Evolutionary conservation across 2,113 vertebrate genomes (phyloP), one percentile per base, ranked within the genome.

Genomic region (Anser cygnoides): DNA sequence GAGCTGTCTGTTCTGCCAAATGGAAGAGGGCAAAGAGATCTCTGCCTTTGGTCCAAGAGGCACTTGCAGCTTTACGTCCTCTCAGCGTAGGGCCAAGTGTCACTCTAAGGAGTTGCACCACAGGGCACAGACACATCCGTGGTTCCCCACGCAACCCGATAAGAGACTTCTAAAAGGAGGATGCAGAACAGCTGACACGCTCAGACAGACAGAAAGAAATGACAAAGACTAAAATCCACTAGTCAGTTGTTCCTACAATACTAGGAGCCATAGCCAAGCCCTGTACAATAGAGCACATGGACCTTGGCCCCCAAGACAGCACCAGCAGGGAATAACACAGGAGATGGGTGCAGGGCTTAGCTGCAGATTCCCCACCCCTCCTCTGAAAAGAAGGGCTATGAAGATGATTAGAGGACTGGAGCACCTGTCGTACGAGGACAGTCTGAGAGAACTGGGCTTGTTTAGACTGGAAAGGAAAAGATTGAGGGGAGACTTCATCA

Each of bases 171-270:
- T 90, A 59, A 78, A 46, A 81, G 65, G 55, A 89, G 19, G 72
- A 55, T 84, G 50, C 44, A 63, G 72, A 90, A 44, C 54, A 88
- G 71, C 37, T 1, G 2, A 80, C 59, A 46, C 12, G 10, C n/a
- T 52, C 19, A 96, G 63, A 25, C 80, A 88, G 63, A 35, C 78
- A 94, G 65, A 90, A 95, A 22, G 31, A 94, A 90, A 88, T 41
- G 76, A 68, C 58, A 95, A 86, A 90, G 77, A 67, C 37, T 71
- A 57, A 95, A 93, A 81, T 67, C 59, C 57, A 39, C 66, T 59
- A 55, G 72, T 71, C 62, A 78, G 52, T 3, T 94, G 76, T 43
- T 78, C 39, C 11, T 79, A 66, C 39, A 73, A 54, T 44, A 49
- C 22, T 59, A 49, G 17, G 21, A 88, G 31, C 67, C 46, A 67